Evolutionary conservation across 2,113 vertebrate species (phyloP).

Genomic region (Alectura lathami): DNA sequence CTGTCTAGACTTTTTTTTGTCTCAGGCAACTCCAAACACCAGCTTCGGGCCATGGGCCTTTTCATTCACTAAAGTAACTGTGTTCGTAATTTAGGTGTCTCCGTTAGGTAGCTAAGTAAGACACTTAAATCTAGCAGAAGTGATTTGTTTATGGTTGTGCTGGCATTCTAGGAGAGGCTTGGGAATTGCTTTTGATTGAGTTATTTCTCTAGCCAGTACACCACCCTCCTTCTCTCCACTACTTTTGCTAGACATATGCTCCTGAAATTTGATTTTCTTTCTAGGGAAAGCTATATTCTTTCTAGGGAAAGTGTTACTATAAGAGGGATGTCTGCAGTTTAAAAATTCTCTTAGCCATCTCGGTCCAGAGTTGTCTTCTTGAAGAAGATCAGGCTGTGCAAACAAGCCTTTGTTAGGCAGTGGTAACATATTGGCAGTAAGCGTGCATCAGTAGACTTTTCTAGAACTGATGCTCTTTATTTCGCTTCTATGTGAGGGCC

Average conservation of each 20-base stretch:
- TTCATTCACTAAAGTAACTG: too few relatives aligned
- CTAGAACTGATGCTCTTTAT: background rate
- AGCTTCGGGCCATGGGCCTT: too few relatives aligned
- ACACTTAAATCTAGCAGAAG: background rate
- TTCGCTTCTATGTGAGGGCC: background rate
- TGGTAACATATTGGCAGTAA: background rate
- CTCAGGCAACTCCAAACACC: background rate
- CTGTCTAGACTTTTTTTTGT: background rate
- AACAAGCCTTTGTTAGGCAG: background rate
- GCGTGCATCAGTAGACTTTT: background rate
- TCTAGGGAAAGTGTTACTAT: background rate
- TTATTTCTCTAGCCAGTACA: background rate
- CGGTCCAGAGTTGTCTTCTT: background rate
- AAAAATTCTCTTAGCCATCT: background rate
- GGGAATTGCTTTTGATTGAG: background rate
- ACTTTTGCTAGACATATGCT: background rate
- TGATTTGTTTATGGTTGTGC: background rate
- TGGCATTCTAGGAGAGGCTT: background rate
- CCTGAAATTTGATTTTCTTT: background rate
- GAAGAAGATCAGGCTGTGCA: background rate
- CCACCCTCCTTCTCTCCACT: too few relatives aligned
- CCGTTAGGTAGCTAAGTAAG: background rate
- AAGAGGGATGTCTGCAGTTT: background rate
- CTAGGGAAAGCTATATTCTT: background rate
- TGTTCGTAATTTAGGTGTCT: background rate